Conservation (phyloP, 2,797 vertebrate genomes). For the Propithecus perrieri region DNA sequence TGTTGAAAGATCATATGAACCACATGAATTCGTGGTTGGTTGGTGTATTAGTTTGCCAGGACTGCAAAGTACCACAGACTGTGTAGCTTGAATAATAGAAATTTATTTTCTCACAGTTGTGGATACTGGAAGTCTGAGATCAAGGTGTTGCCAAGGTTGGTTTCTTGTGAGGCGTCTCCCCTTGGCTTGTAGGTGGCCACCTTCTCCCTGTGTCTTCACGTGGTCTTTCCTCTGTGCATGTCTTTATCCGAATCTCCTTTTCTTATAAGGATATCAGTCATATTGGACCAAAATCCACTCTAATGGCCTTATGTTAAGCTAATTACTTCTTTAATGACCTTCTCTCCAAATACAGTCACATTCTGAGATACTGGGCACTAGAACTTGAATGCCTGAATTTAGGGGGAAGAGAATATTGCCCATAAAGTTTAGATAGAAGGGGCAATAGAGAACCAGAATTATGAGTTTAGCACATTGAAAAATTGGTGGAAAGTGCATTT, state of each 20-base stretch:
- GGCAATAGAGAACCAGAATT: neutral
- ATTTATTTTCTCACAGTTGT: neutral
- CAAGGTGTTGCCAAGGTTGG: too few species aligned
- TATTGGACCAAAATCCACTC: neutral
- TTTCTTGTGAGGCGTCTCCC: neutral
- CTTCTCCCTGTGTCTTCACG: neutral
- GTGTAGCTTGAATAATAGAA: neutral
- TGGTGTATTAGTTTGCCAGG: neutral
- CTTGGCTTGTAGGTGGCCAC: fast-evolving
- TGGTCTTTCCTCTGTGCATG: neutral
- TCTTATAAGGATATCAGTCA: neutral
- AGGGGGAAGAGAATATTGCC: neutral
- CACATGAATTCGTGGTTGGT: neutral
- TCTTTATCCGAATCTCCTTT: neutral
- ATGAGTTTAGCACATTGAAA: neutral
- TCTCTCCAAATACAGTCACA: neutral
- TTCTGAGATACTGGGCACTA: neutral
- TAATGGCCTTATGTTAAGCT: neutral
- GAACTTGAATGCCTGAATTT: neutral
- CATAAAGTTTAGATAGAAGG: neutral
- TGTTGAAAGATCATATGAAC: neutral
- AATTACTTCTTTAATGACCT: neutral
- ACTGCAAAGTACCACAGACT: neutral
- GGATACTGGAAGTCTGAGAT: neutral
- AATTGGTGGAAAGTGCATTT: neutral